Conservation (phyloP, 2,888 invertebrate genomes). For the Drosophila koepferae region DNA sequence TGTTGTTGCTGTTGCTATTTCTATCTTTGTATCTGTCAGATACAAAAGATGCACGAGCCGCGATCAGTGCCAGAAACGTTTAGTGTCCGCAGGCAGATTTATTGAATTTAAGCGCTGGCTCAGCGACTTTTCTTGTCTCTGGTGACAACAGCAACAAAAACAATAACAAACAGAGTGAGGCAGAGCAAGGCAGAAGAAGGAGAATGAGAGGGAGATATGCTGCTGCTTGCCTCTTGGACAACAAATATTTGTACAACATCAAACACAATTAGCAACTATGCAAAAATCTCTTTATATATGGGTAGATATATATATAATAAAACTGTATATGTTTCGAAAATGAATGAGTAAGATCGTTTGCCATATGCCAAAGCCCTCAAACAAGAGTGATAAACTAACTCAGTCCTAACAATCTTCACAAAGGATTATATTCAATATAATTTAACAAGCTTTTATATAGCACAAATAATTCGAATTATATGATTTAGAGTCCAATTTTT, state of each 20-base stretch:
- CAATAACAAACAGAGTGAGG: conserved; percentile 8
- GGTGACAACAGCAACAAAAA: conserved; percentile 26
- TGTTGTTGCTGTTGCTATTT: conserved; percentile 32
- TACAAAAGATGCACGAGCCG: conserved; percentile 27
- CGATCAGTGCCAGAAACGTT: conserved; percentile 71
- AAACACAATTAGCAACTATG: conserved; percentile 5
- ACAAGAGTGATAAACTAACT: no score
- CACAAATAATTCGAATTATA: no score
- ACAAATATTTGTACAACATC: background rate
- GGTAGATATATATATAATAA: background rate
- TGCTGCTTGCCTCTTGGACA: background rate
- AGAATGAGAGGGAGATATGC: background rate
- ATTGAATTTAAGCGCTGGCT: conserved; percentile 49
- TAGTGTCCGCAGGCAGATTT: conserved; percentile 62
- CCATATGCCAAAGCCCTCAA: no score
- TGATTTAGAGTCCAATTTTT: no score
- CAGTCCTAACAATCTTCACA: no score
- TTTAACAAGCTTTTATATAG: no score
- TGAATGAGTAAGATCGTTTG: no score
- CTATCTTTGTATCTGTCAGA: conserved; percentile 20
- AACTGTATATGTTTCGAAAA: no score
- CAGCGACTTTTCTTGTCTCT: conserved; percentile 26
- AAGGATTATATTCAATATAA: no score
- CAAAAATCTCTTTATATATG: background rate
- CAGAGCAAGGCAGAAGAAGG: background rate